A percentile compares a stretch with the other conserved stretches of the same genome.
Conservation (phyloP, 1,140 invertebrate species). For the Asobara japonica region DNA sequence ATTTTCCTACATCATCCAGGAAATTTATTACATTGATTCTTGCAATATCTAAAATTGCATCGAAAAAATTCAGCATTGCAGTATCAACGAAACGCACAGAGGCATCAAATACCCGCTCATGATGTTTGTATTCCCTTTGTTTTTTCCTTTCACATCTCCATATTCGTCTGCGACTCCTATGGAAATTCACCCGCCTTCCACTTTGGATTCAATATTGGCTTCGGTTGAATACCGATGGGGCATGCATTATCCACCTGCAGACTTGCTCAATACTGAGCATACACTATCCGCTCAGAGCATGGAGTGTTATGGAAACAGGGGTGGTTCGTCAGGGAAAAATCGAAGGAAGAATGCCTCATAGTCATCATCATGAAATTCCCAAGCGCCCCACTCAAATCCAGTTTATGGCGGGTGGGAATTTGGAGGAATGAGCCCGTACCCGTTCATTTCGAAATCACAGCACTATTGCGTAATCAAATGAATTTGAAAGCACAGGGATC, state of each 20-base stretch:
- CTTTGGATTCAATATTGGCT: slow-evolving; percentile 51
- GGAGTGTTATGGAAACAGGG: slow-evolving; percentile 12
- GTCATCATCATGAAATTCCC: background rate
- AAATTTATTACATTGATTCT: too few relatives aligned
- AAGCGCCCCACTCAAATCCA: background rate
- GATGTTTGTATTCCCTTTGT: slow-evolving; percentile 45
- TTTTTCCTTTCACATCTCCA: slow-evolving; percentile 56
- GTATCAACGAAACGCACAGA: slow-evolving; percentile 24
- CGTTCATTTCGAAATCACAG: too few relatives aligned
- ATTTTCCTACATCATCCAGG: too few relatives aligned
- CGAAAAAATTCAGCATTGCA: too few relatives aligned
- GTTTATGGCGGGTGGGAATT: background rate
- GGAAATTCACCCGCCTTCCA: slow-evolving; percentile 53
- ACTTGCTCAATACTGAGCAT: slow-evolving; percentile 33
- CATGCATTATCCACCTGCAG: slow-evolving; percentile 50
- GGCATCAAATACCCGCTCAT: background rate
- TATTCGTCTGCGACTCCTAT: slow-evolving; percentile 52
- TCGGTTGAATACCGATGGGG: slow-evolving; percentile 55
- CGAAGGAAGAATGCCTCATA: background rate
- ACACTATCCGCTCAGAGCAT: slow-evolving; percentile 32
- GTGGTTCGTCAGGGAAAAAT: background rate
- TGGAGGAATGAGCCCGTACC: background rate
- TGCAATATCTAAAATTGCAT: too few relatives aligned
- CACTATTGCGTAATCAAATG: too few relatives aligned
- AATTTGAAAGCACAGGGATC: too few relatives aligned